Base-by-base conservation (phyloP, 2,888 invertebrate genomes). In the Meghimatium bilineatum region DNA sequence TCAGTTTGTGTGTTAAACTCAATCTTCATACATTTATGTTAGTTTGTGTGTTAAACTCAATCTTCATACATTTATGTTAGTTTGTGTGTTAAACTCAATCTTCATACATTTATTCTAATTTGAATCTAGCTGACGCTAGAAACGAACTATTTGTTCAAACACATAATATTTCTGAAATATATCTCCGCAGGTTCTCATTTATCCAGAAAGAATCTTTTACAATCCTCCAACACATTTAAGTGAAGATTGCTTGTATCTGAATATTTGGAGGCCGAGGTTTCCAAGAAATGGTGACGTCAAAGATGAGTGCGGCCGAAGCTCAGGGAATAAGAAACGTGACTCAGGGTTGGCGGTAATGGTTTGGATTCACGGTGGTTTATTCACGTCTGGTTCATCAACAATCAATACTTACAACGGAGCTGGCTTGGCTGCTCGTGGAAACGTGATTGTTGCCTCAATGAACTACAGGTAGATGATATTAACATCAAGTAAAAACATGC, bases 211-310 rank as follows among this genome's bases (percentile, higher is more conserved):
- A n/a, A n/a, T n/a, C n/a, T n/a, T n/a, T n/a, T n/a, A n/a, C n/a
- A n/a, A n/a, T n/a, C n/a, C n/a, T n/a, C n/a, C n/a, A 44, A 82
- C 82, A 2, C 34, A 52, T 26, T 14, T 69, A 26, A 69, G 60
- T 60, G 98, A 99, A 94, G 98, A 99, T 94, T 99, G 99, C 92
- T 95, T 99, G 12, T 98, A 97, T 93, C 94, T 99, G 91, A 99
- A 98, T 93, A 95, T 99, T 87, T 98, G 97, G 97, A 97, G 97
- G 67, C 98, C 98, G 5, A 56, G 34, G 63, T 29, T 76, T 78
- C n/a, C n/a, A n/a, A 20, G 14, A 36, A 38, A 29, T 72, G 32
- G 67, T 8, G 49, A 49, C 49, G 17, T 49, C 49, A 49, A 8
- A 49, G 10, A 49, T 5, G 20, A 6, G 60, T 49, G 49, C 8